Conservation (phyloP, 2,888 invertebrate species). For the Chloroclystis v-ata region DNA sequence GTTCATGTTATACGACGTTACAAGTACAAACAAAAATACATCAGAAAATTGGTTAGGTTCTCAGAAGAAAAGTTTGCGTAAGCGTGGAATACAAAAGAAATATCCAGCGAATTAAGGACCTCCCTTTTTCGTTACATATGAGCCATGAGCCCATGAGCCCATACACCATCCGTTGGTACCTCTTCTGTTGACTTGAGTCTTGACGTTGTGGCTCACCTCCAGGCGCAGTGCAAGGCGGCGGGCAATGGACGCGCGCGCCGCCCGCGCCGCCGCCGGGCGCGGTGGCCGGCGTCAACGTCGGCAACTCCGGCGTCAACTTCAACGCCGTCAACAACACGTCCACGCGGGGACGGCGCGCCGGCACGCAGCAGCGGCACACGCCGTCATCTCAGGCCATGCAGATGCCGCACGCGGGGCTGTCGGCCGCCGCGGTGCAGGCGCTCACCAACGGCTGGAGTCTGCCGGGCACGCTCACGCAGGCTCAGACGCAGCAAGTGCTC, state of each 20-base stretch:
- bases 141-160: no score
- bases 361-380: slow-evolving; percentile 52
- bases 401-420: slow-evolving; percentile 60
- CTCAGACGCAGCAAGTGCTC: slow-evolving; percentile 73
- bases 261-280: slow-evolving; percentile 80
- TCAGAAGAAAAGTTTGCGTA: no score
- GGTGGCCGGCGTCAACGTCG: slow-evolving; percentile 46
- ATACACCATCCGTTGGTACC: no score
- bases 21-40: no score
- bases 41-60: no score
- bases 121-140: no score
- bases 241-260: slow-evolving; percentile 89
- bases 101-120: no score
- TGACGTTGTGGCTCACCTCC: no score
- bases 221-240: slow-evolving; percentile 72
- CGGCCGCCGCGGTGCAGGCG: slow-evolving; percentile 67
- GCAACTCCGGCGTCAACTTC: slow-evolving; percentile 38
- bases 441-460: slow-evolving; percentile 63
- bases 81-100: no score
- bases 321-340: slow-evolving; percentile 50
- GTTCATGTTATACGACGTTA: no score
- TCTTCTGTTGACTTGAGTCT: no score
- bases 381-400: slow-evolving; percentile 57
- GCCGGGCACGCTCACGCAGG: slow-evolving; percentile 60
- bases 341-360: slow-evolving; percentile 53